These are phyloP conservation scores for Papilio dardanus DNA, from an alignment of 1,140 invertebrate species.

Conservation along the genomic window DNA sequence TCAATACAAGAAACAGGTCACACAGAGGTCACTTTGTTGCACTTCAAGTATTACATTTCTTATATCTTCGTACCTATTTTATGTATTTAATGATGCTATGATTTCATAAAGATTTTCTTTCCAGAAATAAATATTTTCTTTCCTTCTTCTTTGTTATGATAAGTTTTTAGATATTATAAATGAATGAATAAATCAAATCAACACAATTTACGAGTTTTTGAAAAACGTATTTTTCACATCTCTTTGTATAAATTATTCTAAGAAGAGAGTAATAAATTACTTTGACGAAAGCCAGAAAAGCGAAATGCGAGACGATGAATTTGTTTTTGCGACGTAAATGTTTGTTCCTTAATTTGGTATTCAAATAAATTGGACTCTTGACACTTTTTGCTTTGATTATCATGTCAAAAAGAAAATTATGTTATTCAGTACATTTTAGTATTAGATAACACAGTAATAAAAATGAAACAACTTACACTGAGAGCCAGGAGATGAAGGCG, in stretches of 20 bases:
- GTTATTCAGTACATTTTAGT: neutral
- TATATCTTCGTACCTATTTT: neutral
- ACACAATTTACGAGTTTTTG: too few species aligned
- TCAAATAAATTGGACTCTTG: neutral
- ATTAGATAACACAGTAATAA: too few species aligned
- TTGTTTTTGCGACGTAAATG: neutral
- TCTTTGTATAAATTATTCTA: neutral
- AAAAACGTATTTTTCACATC: neutral
- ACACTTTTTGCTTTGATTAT: neutral
- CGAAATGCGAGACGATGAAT: neutral
- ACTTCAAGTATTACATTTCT: neutral
- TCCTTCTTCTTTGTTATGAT: too few species aligned
- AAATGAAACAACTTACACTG: constrained; percentile 84
- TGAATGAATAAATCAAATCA: too few species aligned
- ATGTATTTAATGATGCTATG: too few species aligned
- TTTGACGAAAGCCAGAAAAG: neutral
- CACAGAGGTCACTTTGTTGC: neutral
- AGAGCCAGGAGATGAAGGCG: constrained; percentile 89
- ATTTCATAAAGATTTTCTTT: too few species aligned
- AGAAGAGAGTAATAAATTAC: neutral
- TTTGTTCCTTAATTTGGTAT: constrained; percentile 4
- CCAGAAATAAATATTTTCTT: too few species aligned
- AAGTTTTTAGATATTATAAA: too few species aligned
- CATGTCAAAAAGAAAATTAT: constrained; percentile 9
- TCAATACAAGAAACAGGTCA: constrained; percentile 32